phyloP scores from a whole-genome alignment of 2,888 invertebrate species.

The Lamproptera curius region DNA sequence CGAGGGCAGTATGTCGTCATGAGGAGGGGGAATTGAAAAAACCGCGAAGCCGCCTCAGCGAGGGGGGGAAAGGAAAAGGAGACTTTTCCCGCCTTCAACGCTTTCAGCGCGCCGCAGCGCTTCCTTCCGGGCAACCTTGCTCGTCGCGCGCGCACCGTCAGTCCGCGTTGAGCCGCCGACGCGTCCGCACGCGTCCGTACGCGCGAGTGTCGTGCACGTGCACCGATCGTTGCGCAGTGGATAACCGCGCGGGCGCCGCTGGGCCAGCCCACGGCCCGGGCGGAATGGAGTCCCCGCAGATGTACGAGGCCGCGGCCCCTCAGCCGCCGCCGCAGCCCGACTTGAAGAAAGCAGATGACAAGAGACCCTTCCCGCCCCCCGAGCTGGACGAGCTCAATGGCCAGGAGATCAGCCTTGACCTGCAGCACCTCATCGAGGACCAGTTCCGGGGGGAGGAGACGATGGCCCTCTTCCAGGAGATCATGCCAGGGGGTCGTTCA shows the following conservation, averaged over 20 bases:
- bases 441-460: slow-evolving; percentile 90
- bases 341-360: slow-evolving; percentile 80
- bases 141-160: slow-evolving; percentile 44
- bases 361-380: slow-evolving; percentile 86
- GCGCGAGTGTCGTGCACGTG: slow-evolving; percentile 47
- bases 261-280: slow-evolving; percentile 69
- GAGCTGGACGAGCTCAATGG: slow-evolving; percentile 94
- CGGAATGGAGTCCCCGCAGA: slow-evolving; percentile 90
- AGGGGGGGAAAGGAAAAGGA: slow-evolving; percentile 32
- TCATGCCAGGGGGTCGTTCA: slow-evolving; percentile 80
- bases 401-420: slow-evolving; percentile 94
- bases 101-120: slow-evolving; percentile 60
- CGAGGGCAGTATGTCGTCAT: too few relatives aligned
- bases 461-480: slow-evolving; percentile 89
- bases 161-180: slow-evolving; percentile 51
- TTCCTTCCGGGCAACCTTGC: slow-evolving; percentile 73
- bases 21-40: too few relatives aligned
- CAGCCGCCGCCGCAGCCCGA: slow-evolving; percentile 80
- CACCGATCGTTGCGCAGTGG: slow-evolving; percentile 71
- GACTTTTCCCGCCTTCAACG: slow-evolving; percentile 50
- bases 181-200: slow-evolving; percentile 35
- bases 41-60: too few relatives aligned
- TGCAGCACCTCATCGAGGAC: slow-evolving; percentile 95
- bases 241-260: slow-evolving; percentile 69
- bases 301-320: slow-evolving; percentile 86